These are phyloP conservation scores for Oppia nitens DNA, from an alignment of 1,140 invertebrate species.

Conservation along the genomic window DNA sequence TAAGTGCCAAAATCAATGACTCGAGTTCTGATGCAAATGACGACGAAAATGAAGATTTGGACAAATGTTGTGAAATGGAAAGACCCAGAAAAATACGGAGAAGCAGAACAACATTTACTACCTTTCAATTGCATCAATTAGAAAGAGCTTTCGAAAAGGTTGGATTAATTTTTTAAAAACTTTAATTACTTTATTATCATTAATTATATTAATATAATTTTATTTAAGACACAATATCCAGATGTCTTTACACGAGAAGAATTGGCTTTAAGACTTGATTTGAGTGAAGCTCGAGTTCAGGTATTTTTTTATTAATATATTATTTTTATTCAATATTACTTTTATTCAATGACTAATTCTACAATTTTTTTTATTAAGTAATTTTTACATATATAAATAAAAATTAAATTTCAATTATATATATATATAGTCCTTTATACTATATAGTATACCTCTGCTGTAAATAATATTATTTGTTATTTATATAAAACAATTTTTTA, in stretches of 20 bases:
- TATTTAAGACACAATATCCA: constrained; percentile 51
- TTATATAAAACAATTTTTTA: too few relatives aligned
- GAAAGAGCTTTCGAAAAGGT: constrained; percentile 37
- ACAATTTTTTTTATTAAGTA: too few relatives aligned
- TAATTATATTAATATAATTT: not conserved
- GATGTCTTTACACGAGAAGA: constrained; percentile 90
- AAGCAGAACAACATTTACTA: constrained; percentile 97
- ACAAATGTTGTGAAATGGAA: not conserved
- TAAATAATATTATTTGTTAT: too few relatives aligned
- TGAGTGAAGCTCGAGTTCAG: constrained; percentile 91
- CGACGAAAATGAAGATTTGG: not conserved
- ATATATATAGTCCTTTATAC: too few relatives aligned
- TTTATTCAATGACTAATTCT: too few relatives aligned
- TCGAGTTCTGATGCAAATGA: not conserved
- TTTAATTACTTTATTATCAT: not conserved
- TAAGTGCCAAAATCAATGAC: not conserved
- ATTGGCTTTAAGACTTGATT: constrained; percentile 85
- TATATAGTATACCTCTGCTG: too few relatives aligned
- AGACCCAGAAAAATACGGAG: constrained; percentile 68
- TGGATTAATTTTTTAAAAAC: not conserved
- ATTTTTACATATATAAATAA: too few relatives aligned
- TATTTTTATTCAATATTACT: too few relatives aligned
- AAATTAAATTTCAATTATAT: too few relatives aligned
- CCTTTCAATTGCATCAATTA: constrained; percentile 72
- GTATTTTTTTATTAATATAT: too few relatives aligned